These are phyloP conservation scores for Trichacis sp. DNA, from an alignment of 2,888 invertebrate species.

Conservation along the genomic window DNA sequence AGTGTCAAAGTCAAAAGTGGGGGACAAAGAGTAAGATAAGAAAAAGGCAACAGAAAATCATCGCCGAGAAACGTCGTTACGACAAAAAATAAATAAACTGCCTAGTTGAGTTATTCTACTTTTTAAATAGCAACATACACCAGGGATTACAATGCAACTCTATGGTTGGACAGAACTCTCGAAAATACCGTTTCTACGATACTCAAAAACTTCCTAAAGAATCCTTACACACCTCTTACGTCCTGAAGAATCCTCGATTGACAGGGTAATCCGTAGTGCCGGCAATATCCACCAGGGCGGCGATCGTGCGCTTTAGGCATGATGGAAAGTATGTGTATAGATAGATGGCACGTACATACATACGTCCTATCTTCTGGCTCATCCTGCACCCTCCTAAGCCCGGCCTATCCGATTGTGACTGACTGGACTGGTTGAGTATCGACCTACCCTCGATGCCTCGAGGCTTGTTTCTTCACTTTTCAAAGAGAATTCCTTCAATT, in stretches of 20 bases:
- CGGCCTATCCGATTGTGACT: conserved; percentile 21
- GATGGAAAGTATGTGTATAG: conserved; percentile 15
- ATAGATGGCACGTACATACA: conserved; percentile 12
- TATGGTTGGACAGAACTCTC: no score
- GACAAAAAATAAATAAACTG: no score
- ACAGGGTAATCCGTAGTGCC: conserved; percentile 23
- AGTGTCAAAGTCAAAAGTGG: no score
- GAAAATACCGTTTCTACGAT: conserved; percentile 12
- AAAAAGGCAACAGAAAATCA: no score
- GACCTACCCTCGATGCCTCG: conserved; percentile 20
- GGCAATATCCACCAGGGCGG: conserved; percentile 16
- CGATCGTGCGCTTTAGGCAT: conserved; percentile 21
- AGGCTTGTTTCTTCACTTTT: conserved; percentile 23
- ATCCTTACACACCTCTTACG: not conserved
- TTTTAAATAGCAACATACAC: no score
- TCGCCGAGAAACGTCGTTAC: no score
- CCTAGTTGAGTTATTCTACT: no score
- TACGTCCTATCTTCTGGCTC: conserved; percentile 12
- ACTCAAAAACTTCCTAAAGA: no score
- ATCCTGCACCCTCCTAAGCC: conserved; percentile 9
- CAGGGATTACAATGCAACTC: no score
- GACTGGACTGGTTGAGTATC: conserved; percentile 13
- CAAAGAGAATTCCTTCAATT: conserved; percentile 24
- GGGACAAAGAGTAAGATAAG: no score
- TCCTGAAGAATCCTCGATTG: conserved; percentile 24